Base-by-base conservation (phyloP, 2,797 vertebrate genomes). In the Bufotes viridis region DNA sequence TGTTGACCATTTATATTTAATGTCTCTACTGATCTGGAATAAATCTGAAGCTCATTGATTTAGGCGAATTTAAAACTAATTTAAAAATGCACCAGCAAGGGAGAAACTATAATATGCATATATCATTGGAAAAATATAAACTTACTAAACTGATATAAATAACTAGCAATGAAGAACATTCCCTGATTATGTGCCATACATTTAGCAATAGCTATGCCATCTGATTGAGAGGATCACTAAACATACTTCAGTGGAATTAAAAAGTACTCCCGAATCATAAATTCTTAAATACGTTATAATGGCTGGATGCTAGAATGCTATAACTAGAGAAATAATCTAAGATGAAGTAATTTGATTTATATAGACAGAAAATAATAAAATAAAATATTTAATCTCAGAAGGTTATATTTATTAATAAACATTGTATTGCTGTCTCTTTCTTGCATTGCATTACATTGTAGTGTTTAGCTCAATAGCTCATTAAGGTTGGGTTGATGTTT, bases 221-320 rank as follows among this genome's bases (percentile, higher is more conserved):
- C 57, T 61, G 65, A 81, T 81, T 42, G 29, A n/a, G 29, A 70
- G 69, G 15, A 81, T 51, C 11, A 29, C 49, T 3, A 18, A 75
- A 87, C 63, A 65, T 74, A 82, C 82, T 82, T 75, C 51, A 60
- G 17, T 26, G 74, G 70, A 81, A 65, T 74, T 82, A 58, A 87
- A 76, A 87, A 65, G 34, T 17, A 65, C 53, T 34, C 17, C 7
- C 15, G 81, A 81, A 51, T 65, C 57, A 20, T 65, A 82, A 60
- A 74, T 81, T 53, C 51, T 61, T 12, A 29, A 61, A 69, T 61
- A 51, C 34, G 58, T 34, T 72, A 65, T 29, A 34, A 34, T 34
- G n/a, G n/a, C 60, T 82, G 65, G n/a, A 63, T 34, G 74, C 18
- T 26, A 20, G 24, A 74, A 82, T 55, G 34, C 63, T 82, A 12